Base-by-base conservation (phyloP, 1,140 invertebrate genomes). In the Platyscapa corneri region DNA sequence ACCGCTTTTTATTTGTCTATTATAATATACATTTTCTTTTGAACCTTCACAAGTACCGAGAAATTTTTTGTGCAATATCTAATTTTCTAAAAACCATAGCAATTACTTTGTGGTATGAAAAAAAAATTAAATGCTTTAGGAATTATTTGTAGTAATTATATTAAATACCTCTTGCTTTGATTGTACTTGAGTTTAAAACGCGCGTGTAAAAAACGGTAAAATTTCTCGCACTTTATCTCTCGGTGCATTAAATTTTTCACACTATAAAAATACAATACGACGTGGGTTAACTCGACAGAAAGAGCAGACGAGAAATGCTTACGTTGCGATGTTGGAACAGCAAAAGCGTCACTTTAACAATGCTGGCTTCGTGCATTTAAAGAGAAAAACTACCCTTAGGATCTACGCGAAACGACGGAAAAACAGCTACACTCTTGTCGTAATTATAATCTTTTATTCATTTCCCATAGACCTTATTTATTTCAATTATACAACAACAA, bases 371-470 rank as follows among this genome's bases (percentile, higher is more conserved):
- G 72, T 65, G 67, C 46, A 85, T 85, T 84, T 74, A 79, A 72
- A 79, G 76, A 80, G 30, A 80, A 74, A 85, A 74, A 74, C 49
- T 85, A 85, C 65, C 75, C 64, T 70, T 30, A 84, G 42, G 74
- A 78, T 78, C 30, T 42, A 3, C 12, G 3, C 39, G 14, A 23
- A 39, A 32, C 39, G 32, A 20, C 23, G 37, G 1, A 34, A 60
- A 74, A 72, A 70, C n/a, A 53, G 12, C 42, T 37, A 20, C 46
- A 56, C 18, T 60, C 32, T 74, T 82, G 27, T 60, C 32, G 46
- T 70, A 74, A 74, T 82, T 74, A 82, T 72, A 82, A 56, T 37
- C 18, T 3, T 37, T 32, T 37, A 70, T 34, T 67, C 65, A 39
- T 1, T 23, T 37, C 20, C 34, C 37, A 37, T 23, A 6, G 3